Base-by-base conservation (phyloP, 2,888 invertebrate genomes). In the Bibio marci region DNA sequence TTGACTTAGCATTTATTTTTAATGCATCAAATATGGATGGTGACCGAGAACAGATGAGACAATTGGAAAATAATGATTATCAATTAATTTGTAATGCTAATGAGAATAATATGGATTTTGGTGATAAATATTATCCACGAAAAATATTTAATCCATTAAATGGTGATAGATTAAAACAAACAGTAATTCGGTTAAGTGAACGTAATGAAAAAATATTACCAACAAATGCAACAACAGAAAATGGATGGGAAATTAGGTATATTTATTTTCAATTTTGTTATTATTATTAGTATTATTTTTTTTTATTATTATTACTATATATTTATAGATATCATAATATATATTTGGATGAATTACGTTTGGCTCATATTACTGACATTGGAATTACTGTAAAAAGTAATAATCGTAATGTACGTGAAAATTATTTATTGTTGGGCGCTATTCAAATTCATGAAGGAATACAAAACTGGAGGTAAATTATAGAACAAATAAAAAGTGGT, bases 241-340 rank as follows among this genome's bases (percentile, higher is more conserved):
- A 43, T 33, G 40, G 38, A 12, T 43, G 43, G 43, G 33, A 38
- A 30, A 39, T 39, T 11, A 22, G 39, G 22, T 42, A 22, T 22
- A 8, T 22, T 22, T 22, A 30, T 14, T n/a, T 6, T 6, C 12
- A 4, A 5, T 7, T 30, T 30, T 32, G 4, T 6, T 22, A 22
- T 22, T 22, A 22, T 22, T 22, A 6, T 22, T 6, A 6, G 22
- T 22, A 6, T 32, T 10, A 32, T 32, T 32, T 10, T 17, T 17
- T 3, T 14, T 32, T 6, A 14, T 30, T 11, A 6, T 13, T 32
- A 10, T 28, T 28, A 28, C 12, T 12, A 8, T 28, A 28, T 12
- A 22, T 18, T 28, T n/a, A n/a, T 19, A 35, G 40, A 2, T 36
- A 40, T 30, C 35, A 31, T 22, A 22, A 35, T n/a, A 15, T 40